Evolutionary conservation across 2,888 invertebrate species (phyloP), one percentile per base, ranked within the genome.

Genomic region (Drosophila atripex): DNA sequence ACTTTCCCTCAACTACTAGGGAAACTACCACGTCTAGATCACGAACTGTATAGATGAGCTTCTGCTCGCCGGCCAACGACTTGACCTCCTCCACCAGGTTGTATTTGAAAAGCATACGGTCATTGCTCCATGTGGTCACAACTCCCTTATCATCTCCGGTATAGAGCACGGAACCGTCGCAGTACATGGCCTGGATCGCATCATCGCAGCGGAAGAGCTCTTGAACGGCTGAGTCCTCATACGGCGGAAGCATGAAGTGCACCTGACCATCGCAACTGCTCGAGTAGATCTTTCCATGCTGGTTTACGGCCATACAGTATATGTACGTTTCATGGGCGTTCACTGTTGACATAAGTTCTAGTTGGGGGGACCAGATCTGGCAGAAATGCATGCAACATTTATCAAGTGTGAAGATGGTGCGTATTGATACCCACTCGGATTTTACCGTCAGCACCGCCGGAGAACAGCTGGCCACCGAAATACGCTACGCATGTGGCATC

Each of bases 131-230:
- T 65, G 88, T 90, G 28, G 90, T 90, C 16, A 92, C 91, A 3
- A 91, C 90, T 18, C 92, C 92, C 58, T 91, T 91, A 55, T 91
- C 92, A 65, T 92, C 92, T 21, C 92, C 92, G 1, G 92, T 90
- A 57, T 90, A 92, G 2, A 89, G 75, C 14, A 89, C 69, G 14
- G 89, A 77, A 6, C 88, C 89, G 60, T 86, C 88, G 51, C 89
- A 89, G 39, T 86, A 89, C 82, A 92, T 86, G 6, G 90, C 80
- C 74, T 91, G 90, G 32, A 92, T 90, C 21, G 88, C 89, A 54
- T 91, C 90, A 11, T 89, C 86, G 66, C 90, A 90, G 0, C 84
- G 77, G 54, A 91, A 86, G 0, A 92, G 65, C 35, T 90, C 89
- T 45, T 89, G 80, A 11, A 85, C 80, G 4, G 75, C 53, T 0